Evolutionary conservation across 2,888 invertebrate species (phyloP).

Genomic region (Diplolepis rosae): DNA sequence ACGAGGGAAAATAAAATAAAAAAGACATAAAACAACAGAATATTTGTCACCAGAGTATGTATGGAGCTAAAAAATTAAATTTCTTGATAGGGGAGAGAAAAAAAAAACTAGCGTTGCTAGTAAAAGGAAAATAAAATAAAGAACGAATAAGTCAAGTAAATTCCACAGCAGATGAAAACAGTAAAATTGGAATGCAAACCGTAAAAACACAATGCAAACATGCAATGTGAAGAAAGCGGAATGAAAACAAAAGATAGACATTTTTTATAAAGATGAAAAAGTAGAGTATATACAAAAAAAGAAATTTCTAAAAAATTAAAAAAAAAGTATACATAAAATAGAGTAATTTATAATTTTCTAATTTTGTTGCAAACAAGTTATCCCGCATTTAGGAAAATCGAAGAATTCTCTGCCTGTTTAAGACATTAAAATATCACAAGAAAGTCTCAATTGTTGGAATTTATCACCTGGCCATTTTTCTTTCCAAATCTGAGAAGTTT

Average conservation of each 20-base stretch:
- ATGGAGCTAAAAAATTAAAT: constrained; percentile 20
- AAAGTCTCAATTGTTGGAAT: neutral
- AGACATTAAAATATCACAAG: neutral
- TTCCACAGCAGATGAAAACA: no score
- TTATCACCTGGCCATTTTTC: neutral
- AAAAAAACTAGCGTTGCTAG: neutral
- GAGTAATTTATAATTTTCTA: neutral
- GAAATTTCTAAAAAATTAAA: neutral
- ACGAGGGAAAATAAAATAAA: constrained; percentile 8
- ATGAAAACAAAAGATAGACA: neutral
- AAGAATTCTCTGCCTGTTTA: neutral
- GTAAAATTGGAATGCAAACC: neutral
- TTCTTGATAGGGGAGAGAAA: neutral
- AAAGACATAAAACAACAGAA: constrained; percentile 15
- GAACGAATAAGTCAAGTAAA: neutral
- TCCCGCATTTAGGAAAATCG: neutral
- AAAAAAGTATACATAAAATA: neutral
- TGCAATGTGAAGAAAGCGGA: neutral
- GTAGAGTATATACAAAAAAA: neutral
- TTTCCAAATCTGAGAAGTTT: neutral
- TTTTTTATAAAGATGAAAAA: neutral
- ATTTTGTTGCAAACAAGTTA: no score
- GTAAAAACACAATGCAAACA: neutral
- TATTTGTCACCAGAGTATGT: constrained; percentile 7
- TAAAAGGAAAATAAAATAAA: neutral